Evolutionary conservation across 2,888 invertebrate genomes (phyloP).

Genomic region (Pherbina coryleti): DNA sequence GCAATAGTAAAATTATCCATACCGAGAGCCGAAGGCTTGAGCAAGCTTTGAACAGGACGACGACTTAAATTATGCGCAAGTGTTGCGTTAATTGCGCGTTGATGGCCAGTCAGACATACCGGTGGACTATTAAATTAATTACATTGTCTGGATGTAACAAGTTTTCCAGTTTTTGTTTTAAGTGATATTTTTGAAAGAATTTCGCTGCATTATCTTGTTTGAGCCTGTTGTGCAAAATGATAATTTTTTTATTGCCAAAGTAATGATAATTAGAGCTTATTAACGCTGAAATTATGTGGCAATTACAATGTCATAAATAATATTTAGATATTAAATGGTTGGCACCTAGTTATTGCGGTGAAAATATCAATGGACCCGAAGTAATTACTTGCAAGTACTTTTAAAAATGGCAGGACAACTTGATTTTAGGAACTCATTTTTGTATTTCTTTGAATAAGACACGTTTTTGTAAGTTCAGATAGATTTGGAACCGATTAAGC

Average conservation of each 20-base stretch:
- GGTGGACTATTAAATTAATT: slow-evolving; percentile 2
- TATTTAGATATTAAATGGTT: too few relatives aligned
- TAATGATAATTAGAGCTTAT: background rate
- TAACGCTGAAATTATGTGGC: background rate
- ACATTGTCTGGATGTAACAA: background rate
- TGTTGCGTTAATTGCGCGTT: background rate
- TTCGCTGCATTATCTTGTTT: background rate
- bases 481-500: too few relatives aligned
- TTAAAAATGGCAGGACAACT: too few relatives aligned
- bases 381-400: too few relatives aligned
- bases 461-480: too few relatives aligned
- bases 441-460: too few relatives aligned
- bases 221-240: background rate
- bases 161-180: background rate
- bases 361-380: too few relatives aligned
- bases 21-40: background rate
- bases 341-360: too few relatives aligned
- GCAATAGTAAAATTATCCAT: background rate
- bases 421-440: too few relatives aligned
- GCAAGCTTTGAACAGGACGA: background rate
- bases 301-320: background rate
- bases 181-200: background rate
- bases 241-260: background rate
- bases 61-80: slow-evolving; percentile 16
- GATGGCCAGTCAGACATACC: background rate